Evolutionary conservation across 2,113 vertebrate species (phyloP).

Genomic region (Ceyx melanurus): DNA sequence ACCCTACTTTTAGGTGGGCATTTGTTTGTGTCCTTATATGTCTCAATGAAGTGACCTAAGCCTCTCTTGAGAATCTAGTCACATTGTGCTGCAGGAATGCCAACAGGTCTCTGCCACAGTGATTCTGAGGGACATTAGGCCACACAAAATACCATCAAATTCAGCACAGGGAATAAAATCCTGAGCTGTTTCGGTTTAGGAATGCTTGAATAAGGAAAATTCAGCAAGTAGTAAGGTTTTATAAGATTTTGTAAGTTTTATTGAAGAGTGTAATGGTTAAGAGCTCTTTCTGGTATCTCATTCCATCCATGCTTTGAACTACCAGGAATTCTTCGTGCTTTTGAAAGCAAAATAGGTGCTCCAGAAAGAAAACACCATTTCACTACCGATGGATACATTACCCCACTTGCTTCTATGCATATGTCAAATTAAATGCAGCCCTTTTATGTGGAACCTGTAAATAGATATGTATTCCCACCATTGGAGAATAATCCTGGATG

Average conservation of each 20-base stretch:
- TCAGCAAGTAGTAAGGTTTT: not conserved
- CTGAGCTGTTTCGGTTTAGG: fast-evolving
- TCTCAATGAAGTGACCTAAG: not conserved
- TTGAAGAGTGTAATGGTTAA: not conserved
- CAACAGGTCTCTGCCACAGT: not conserved
- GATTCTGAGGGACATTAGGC: not conserved
- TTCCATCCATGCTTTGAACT: not conserved
- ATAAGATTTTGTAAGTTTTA: not conserved
- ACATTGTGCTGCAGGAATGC: not conserved
- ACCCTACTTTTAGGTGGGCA: not conserved
- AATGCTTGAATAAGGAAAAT: not conserved
- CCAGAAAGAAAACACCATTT: not conserved
- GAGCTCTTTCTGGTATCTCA: not conserved
- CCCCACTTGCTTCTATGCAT: not conserved
- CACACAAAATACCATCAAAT: not conserved
- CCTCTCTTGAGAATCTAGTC: not conserved
- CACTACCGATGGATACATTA: not conserved
- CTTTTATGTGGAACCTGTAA: not conserved
- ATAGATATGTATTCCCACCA: not conserved
- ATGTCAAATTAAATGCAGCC: not conserved
- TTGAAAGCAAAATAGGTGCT: not conserved
- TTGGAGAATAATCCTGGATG: not conserved
- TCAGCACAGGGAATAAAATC: not conserved
- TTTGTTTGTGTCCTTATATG: not conserved
- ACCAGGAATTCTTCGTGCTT: not conserved